These are phyloP conservation scores for Phoenoteleia sp. DNA, from an alignment of 2,888 invertebrate genomes.

Conservation along the genomic window DNA sequence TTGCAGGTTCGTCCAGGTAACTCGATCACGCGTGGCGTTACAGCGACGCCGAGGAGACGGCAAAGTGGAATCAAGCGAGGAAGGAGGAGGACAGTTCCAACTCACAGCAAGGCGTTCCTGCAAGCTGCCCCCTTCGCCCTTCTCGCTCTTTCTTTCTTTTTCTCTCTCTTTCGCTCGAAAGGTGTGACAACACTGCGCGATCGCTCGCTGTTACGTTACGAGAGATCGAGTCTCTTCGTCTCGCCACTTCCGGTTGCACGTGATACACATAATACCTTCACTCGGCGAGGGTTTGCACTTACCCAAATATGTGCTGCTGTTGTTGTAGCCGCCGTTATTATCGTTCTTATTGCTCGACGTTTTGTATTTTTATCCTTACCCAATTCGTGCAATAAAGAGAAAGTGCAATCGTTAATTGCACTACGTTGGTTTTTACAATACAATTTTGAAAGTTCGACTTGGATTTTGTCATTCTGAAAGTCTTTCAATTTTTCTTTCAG, in stretches of 20 bases:
- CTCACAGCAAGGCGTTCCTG: slow-evolving; percentile 46
- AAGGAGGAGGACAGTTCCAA: slow-evolving; percentile 68
- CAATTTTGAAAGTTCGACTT: slow-evolving; percentile 33
- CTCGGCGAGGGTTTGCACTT: slow-evolving; percentile 49
- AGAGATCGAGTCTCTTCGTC: slow-evolving; percentile 81
- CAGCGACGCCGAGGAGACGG: slow-evolving; percentile 62
- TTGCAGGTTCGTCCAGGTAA: slow-evolving; percentile 82
- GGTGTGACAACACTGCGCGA: slow-evolving; percentile 38
- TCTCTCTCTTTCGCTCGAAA: slow-evolving; percentile 10
- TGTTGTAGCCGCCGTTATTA: slow-evolving; percentile 27
- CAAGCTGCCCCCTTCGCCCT: slow-evolving; percentile 42
- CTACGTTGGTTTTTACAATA: slow-evolving; percentile 19
- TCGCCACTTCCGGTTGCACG: slow-evolving; percentile 81
- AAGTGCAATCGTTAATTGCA: slow-evolving; percentile 44
- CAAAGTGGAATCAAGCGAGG: slow-evolving; percentile 63
- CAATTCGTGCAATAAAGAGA: slow-evolving; percentile 43
- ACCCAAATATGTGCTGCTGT: slow-evolving; percentile 55
- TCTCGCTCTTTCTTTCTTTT: slow-evolving; percentile 23
- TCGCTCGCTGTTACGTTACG: slow-evolving; percentile 75
- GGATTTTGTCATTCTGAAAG: background rate
- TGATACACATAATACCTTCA: slow-evolving; percentile 66
- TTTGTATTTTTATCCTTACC: slow-evolving; percentile 40
- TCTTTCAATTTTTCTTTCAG: too few relatives aligned
- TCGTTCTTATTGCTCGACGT: slow-evolving; percentile 27
- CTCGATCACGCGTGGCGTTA: slow-evolving; percentile 84